phyloP scores from a whole-genome alignment of 2,113 vertebrate species.

The Erpornis zantholeuca region DNA sequence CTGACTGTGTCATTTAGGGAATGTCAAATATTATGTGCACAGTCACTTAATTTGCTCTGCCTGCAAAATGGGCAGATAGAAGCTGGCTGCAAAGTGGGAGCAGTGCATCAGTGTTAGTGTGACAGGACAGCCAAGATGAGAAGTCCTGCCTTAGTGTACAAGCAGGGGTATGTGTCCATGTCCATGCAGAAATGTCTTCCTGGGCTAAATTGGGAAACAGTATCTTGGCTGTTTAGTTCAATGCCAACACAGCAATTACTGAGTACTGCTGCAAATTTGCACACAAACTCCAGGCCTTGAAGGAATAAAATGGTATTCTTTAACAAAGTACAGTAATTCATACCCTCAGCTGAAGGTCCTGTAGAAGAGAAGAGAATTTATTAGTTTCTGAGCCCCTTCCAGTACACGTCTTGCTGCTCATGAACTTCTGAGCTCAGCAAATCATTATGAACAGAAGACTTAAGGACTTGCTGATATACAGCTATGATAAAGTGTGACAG shows the following conservation, averaged over 20 bases:
- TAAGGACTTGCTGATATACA: not conserved
- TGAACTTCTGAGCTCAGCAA: not conserved
- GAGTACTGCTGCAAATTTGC: not conserved
- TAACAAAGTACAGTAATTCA: not conserved
- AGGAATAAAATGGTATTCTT: not conserved
- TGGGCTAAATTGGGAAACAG: not conserved
- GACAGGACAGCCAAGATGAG: not conserved
- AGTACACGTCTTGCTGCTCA: not conserved
- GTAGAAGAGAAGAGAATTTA: not conserved
- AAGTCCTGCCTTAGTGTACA: not conserved
- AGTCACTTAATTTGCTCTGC: not conserved
- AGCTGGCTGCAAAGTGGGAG: not conserved
- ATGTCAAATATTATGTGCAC: not conserved
- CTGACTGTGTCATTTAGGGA: not conserved
- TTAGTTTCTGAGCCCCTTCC: not conserved
- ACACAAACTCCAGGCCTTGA: not conserved
- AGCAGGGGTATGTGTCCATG: not conserved
- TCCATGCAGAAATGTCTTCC: not conserved
- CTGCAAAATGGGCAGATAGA: not conserved
- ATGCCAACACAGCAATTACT: not conserved
- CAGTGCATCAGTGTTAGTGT: fast-evolving
- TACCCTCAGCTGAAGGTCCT: not conserved
- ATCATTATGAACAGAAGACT: not conserved
- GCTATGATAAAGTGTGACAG: not conserved
- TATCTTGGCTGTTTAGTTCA: not conserved